These are phyloP conservation scores for Brachyptera risi DNA, from an alignment of 2,888 invertebrate genomes.

Conservation along the genomic window DNA sequence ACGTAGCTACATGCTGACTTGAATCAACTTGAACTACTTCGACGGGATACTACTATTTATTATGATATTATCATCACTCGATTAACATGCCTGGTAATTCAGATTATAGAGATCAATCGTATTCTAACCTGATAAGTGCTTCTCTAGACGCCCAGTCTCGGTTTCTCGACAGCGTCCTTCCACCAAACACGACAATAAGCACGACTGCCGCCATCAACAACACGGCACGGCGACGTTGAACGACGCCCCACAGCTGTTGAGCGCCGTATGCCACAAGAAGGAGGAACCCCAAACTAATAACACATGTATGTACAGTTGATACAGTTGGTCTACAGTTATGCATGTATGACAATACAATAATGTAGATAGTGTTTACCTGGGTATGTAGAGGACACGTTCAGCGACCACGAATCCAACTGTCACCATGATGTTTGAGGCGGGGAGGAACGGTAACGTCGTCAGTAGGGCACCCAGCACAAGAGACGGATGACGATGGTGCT, in stretches of 20 bases:
- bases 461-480: conserved; percentile 66
- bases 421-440: conserved; percentile 77
- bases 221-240: conserved; percentile 29
- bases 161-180: conserved; percentile 65
- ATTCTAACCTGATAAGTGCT: conserved; percentile 63
- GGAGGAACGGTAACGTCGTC: conserved; percentile 76
- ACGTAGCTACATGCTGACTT: no score
- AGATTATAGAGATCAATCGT: not conserved
- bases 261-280: conserved; percentile 71
- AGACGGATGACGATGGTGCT: conserved; percentile 65
- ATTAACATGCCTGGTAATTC: not conserved
- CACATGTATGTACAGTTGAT: not conserved
- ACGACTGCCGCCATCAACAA: conserved; percentile 50
- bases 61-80: no score
- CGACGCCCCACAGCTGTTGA: conserved; percentile 58
- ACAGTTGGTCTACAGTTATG: no score
- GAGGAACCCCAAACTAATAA: conserved; percentile 70
- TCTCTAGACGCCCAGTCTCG: conserved; percentile 76
- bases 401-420: conserved; percentile 83
- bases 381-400: conserved; percentile 84
- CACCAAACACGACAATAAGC: conserved; percentile 59
- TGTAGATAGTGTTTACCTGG: no score
- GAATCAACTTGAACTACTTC: no score
- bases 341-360: no score
- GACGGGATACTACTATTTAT: no score